Evolutionary conservation across 2,888 invertebrate genomes (phyloP), one percentile per base, ranked within the genome.

Genomic region (Drosophila picticornis): DNA sequence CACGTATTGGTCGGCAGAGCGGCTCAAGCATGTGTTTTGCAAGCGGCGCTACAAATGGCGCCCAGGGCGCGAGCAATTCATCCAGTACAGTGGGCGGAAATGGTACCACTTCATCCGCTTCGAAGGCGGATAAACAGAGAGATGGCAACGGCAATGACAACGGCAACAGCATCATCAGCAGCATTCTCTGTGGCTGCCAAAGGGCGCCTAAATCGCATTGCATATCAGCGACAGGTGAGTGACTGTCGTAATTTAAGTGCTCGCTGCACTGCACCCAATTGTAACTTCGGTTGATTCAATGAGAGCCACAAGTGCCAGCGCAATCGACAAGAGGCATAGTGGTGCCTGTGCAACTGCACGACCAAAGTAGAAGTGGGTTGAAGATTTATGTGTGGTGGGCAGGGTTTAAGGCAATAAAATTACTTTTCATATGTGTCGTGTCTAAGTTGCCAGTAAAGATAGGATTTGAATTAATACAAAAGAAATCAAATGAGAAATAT

Each of bases 181-280:
- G 88, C 51, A 91, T 91, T 43, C 80, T 93, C 57, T 93, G 93
- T 69, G 93, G 93, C 51, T 93, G 93, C 81, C 93, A 93, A 53
- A 88, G 91, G 72, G 93, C 93, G 34, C 93, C 93, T 70, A 93
- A 93, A 86, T 93, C 93, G 74, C 93, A 93, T 82, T 93, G 93
- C 90, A 92, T 93, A 87, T 93, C 93, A 77, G 93, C 93, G 77
- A 92, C 93, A 90, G 93, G 93, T 93, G 77, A 88, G 92, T 86
- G 36, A 11, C n/a, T 9, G 6, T 1, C 13, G 5, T 43, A 36
- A 57, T 19, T 19, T 27, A 52, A 57, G 43, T 55, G 19, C 22
- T n/a, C 36, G 6, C 32, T 52, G 29, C 43, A 32, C 29, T 48
- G n/a, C 38, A 25, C 13, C 27, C 58, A 27, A 53, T 55, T 57